These are phyloP conservation scores for Bucco capensis DNA, from an alignment of 2,113 vertebrate genomes.

Conservation along the genomic window DNA sequence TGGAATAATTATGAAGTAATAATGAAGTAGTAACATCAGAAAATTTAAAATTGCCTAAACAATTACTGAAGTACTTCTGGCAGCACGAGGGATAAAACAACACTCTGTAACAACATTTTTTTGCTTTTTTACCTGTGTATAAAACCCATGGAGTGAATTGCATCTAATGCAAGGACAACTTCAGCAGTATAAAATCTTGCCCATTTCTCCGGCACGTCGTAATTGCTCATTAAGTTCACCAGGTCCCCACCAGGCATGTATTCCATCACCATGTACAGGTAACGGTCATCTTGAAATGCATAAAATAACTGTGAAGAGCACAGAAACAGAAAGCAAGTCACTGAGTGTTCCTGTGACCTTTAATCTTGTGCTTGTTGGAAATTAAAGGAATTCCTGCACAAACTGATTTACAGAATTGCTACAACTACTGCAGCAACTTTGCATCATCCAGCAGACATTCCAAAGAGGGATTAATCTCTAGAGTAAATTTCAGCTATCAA, in stretches of 20 bases:
- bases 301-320: slow-evolving; percentile 87
- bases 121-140: slow-evolving; percentile 88
- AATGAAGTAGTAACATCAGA: neutral
- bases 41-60: neutral
- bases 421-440: neutral
- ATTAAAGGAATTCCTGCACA: neutral
- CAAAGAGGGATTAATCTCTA: neutral
- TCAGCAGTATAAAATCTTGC: slow-evolving; percentile 97
- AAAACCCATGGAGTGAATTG: slow-evolving; percentile 98
- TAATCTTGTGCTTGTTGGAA: neutral
- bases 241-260: slow-evolving; percentile 99
- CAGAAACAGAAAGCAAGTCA: neutral
- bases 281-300: slow-evolving; percentile 97
- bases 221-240: slow-evolving; percentile 99
- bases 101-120: neutral
- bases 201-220: slow-evolving; percentile 98
- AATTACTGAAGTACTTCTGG: neutral
- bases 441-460: neutral
- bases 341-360: neutral
- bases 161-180: slow-evolving; percentile 95
- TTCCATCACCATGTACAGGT: slow-evolving; percentile 99
- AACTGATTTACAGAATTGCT: slow-evolving; percentile 6
- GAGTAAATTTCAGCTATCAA: neutral
- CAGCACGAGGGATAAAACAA: neutral
- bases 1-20: neutral